These are phyloP conservation scores for Nothoprocta perdicaria DNA, from an alignment of 2,113 vertebrate genomes.

Conservation along the genomic window DNA sequence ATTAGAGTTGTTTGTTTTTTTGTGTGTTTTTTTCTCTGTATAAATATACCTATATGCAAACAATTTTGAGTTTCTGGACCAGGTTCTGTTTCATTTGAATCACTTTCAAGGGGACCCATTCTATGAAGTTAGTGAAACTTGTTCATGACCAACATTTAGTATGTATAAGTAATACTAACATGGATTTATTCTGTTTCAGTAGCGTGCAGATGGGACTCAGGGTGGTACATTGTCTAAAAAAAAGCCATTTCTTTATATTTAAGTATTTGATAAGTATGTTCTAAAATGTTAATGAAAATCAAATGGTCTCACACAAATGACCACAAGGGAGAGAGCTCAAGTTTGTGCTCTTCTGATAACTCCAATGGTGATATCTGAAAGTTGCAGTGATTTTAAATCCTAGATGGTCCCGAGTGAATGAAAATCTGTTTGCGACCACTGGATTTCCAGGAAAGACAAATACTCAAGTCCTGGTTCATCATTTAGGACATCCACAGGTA, in stretches of 20 bases:
- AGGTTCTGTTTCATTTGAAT: not conserved
- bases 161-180: not conserved
- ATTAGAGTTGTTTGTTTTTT: not conserved
- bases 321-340: not conserved
- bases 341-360: not conserved
- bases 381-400: not conserved
- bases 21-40: not conserved
- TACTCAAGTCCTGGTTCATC: slow-evolving; percentile 92
- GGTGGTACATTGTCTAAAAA: not conserved
- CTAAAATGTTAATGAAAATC: not conserved
- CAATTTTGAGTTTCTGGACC: not conserved
- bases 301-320: not conserved
- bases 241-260: not conserved
- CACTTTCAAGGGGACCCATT: not conserved
- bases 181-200: not conserved
- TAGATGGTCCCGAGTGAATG: slow-evolving; percentile 93
- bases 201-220: rapidly evolving
- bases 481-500: slow-evolving; percentile 95
- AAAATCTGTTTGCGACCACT: slow-evolving; percentile 93
- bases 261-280: not conserved
- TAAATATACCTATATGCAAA: not conserved
- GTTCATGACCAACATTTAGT: not conserved
- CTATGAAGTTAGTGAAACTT: not conserved
- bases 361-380: not conserved
- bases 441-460: slow-evolving; percentile 93